phyloP scores from a whole-genome alignment of 64 coral and sea anemone species.

The Pocillopora verrucosa region DNA sequence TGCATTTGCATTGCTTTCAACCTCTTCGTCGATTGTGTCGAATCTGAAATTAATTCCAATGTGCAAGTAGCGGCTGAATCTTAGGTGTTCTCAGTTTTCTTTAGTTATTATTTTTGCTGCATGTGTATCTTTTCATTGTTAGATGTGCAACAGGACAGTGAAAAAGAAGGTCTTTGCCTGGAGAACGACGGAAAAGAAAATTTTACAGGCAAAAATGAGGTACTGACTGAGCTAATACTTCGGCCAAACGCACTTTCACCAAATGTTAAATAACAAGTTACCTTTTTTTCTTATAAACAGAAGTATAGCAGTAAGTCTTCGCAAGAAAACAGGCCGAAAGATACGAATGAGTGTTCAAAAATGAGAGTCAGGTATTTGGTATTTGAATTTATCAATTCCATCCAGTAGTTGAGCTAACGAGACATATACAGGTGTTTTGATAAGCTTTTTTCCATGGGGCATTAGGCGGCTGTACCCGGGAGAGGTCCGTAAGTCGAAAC shows the following conservation, averaged over 20 bases:
- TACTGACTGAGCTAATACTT: not conserved
- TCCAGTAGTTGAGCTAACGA: too few relatives aligned
- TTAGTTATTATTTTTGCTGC: too few relatives aligned
- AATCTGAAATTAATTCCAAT: too few relatives aligned
- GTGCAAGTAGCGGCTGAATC: not conserved
- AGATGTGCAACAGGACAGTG: not conserved
- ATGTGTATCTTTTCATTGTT: not conserved
- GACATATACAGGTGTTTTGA: too few relatives aligned
- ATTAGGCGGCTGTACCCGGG: too few relatives aligned
- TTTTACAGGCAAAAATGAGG: not conserved
- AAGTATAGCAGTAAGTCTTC: not conserved
- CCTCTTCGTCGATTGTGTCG: too few relatives aligned
- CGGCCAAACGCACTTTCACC: not conserved
- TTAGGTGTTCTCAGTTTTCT: not conserved
- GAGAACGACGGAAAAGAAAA: conserved; percentile 29
- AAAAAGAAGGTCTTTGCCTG: not conserved
- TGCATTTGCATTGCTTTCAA: too few relatives aligned
- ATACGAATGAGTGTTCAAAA: not conserved
- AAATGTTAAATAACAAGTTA: not conserved
- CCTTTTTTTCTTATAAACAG: not conserved
- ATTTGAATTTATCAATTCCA: too few relatives aligned
- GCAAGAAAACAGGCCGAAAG: not conserved
- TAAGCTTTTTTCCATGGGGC: too few relatives aligned
- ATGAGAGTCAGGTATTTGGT: not conserved
- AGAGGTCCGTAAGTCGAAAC: too few relatives aligned